These are phyloP conservation scores for Mythimna albipuncta DNA, from an alignment of 2,888 invertebrate genomes.

Conservation along the genomic window DNA sequence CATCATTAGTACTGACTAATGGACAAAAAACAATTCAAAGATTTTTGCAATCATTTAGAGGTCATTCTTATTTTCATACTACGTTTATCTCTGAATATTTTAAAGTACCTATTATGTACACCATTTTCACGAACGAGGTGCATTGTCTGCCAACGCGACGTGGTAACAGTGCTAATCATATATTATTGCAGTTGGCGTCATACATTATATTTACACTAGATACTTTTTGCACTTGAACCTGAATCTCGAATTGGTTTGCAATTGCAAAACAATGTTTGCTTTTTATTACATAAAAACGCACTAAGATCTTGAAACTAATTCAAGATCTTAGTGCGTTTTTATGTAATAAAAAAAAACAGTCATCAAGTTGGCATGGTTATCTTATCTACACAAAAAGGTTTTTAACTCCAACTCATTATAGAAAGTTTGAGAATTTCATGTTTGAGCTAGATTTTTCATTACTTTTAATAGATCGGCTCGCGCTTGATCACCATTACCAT, in stretches of 20 bases:
- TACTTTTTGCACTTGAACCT: not conserved
- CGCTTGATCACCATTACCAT: too few species aligned
- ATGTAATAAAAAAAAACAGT: too few species aligned
- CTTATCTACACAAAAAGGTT: too few species aligned
- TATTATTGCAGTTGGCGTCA: constrained; percentile 3
- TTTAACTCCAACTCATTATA: too few species aligned
- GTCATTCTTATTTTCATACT: constrained; percentile 10
- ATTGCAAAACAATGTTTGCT: too few species aligned
- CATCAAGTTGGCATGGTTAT: too few species aligned
- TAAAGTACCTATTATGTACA: not conserved
- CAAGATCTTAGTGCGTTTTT: too few species aligned
- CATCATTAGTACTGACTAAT: constrained; percentile 5
- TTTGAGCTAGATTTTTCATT: too few species aligned
- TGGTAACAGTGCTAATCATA: not conserved
- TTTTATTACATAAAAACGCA: too few species aligned
- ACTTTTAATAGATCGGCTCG: too few species aligned
- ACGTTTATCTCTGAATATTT: not conserved
- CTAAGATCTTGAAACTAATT: too few species aligned
- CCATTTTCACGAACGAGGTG: constrained; percentile 2
- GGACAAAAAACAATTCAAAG: constrained; percentile 1
- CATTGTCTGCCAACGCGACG: constrained; percentile 6
- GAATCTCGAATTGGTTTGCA: not conserved
- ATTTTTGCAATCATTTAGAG: constrained; percentile 11
- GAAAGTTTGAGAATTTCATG: too few species aligned
- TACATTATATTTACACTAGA: not conserved